phyloP scores from a whole-genome alignment of 2,888 invertebrate genomes.

The Pheosia gnoma region DNA sequence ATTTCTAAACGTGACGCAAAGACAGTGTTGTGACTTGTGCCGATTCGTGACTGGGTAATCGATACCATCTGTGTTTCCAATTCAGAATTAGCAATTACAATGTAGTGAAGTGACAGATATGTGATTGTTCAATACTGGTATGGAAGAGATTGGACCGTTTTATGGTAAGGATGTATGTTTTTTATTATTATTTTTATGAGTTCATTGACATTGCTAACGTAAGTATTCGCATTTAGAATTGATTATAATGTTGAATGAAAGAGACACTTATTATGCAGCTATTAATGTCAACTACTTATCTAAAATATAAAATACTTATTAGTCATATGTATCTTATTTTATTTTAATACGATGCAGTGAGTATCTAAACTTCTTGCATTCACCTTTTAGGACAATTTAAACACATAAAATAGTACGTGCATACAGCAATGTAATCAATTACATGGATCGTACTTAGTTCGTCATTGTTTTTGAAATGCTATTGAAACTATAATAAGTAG shows the following conservation, averaged over 20 bases:
- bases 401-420: background rate
- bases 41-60: conserved; percentile 50
- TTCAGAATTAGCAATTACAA: conserved; percentile 37
- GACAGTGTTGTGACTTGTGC: conserved; percentile 61
- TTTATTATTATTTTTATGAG: conserved; percentile 47
- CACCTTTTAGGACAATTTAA: background rate
- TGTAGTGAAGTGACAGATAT: conserved; percentile 64
- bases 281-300: background rate
- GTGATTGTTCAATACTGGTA: conserved; percentile 63
- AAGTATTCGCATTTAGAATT: conserved; percentile 17
- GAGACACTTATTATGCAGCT: background rate
- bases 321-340: background rate
- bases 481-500: conserved; percentile 43
- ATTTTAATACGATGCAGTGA: no score
- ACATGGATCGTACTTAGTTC: conserved; percentile 26
- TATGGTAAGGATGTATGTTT: conserved; percentile 64
- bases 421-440: background rate
- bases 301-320: background rate
- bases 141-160: conserved; percentile 57
- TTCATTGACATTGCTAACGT: conserved; percentile 40
- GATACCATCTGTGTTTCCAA: conserved; percentile 49
- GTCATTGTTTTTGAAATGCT: conserved; percentile 31
- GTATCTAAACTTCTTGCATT: background rate
- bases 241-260: background rate
- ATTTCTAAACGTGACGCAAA: conserved; percentile 60